phyloP scores from a whole-genome alignment of 2,888 invertebrate genomes.

The Iphiclides podalirius region DNA sequence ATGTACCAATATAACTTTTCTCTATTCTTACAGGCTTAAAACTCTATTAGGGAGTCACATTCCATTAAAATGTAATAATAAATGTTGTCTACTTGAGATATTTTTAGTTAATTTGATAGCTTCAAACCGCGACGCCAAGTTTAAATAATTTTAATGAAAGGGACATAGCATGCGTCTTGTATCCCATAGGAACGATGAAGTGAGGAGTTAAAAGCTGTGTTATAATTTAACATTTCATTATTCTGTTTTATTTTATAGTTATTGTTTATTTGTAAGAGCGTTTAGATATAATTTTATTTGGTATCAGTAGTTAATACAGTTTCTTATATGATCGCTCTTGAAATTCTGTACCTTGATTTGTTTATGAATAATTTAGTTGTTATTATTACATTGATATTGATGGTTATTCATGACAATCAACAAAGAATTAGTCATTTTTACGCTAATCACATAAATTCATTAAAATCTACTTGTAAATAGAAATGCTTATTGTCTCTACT shows the following conservation, averaged over 20 bases:
- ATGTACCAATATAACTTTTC: conserved; percentile 47
- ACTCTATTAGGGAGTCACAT: conserved; percentile 52
- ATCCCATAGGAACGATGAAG: conserved; percentile 58
- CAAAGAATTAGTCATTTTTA: conserved; percentile 46
- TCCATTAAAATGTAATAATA: conserved; percentile 70
- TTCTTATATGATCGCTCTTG: conserved; percentile 67
- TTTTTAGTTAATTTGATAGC: conserved; percentile 40
- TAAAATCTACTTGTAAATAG: conserved; percentile 53
- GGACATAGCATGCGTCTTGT: conserved; percentile 67
- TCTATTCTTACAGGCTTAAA: conserved; percentile 31
- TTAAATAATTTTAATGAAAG: conserved; percentile 14
- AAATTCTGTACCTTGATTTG: conserved; percentile 76
- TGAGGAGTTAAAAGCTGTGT: conserved; percentile 73
- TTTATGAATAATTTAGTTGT: conserved; percentile 63
- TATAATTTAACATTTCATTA: conserved; percentile 79
- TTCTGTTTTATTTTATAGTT: conserved; percentile 78
- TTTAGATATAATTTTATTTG: conserved; percentile 79
- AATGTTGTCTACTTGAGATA: conserved; percentile 44
- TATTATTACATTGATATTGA: conserved; percentile 66
- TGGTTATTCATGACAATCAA: conserved; percentile 73
- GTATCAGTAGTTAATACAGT: conserved; percentile 69
- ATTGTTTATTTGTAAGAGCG: conserved; percentile 74
- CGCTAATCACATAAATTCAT: conserved; percentile 39
- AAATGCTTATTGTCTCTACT: conserved; percentile 54
- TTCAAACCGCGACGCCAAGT: conserved; percentile 24